Evolutionary conservation across 2,797 vertebrate genomes (phyloP), one percentile per base, ranked within the genome.

Genomic region (Caiman crocodilus): DNA sequence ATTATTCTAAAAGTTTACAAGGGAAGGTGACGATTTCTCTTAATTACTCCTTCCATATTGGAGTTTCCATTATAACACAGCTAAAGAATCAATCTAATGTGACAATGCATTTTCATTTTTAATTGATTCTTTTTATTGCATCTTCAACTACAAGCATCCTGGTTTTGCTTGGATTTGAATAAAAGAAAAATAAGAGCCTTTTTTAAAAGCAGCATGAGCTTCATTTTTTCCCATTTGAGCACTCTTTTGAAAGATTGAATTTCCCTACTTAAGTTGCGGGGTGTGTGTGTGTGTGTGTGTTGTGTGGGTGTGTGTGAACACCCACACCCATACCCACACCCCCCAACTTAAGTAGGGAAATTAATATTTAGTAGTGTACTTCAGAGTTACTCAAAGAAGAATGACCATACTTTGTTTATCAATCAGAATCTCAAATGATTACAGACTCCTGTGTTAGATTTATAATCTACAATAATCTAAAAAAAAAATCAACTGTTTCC

Each of bases 1-100:
- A 30, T 69, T 69, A 32, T 69, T 58, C 71, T 82, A 63, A 90
- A 84, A 79, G 67, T 85, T 74, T 81, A 86, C 69, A 76, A 80
- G 86, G 63, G 90, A 94, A 96, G 88, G 94, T 96, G 92, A 59
- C 92, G 95, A 95, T 94, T 89, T 96, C 83, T 96, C 91, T 80
- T 92, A 96, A 95, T 93, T 95, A 93, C 92, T 32, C 14, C 67
- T 23, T 69, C 32, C 32, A 69, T 35, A 69, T 11, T 69, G 32
- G 30, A 65, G 20, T 35, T 10, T 69, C 12, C 20, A 69, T 35
- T 69, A 42, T 71, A 42, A 42, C 42, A 71, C 35, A 42, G 21
- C 67, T 69, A 69, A 69, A 69, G 65, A 20, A 21, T 11, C 32
- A 35, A 69, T 69, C 30, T 71, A 35, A 21, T 69, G 65, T 71